These are phyloP conservation scores for Dasypogon diadema DNA, from an alignment of 2,888 invertebrate genomes.

Conservation along the genomic window DNA sequence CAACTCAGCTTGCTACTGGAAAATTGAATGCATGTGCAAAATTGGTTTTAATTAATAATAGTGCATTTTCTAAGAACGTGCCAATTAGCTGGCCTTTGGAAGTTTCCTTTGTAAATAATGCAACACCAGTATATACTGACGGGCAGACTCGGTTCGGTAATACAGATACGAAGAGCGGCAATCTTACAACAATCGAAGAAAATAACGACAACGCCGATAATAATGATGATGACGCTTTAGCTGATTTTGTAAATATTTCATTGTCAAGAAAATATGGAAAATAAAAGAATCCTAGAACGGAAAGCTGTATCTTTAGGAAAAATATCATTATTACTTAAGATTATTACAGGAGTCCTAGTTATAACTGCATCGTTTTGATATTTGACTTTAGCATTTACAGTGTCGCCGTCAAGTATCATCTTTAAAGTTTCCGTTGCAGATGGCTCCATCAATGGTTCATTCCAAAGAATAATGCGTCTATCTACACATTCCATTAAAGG, in stretches of 20 bases:
- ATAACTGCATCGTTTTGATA: not conserved
- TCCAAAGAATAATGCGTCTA: too few species aligned
- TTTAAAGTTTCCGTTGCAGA: not conserved
- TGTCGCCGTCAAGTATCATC: too few species aligned
- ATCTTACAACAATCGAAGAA: not conserved
- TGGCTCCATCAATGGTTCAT: not conserved
- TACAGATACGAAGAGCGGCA: not conserved
- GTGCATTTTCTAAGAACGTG: not conserved
- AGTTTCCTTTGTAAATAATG: not conserved
- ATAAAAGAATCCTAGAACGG: not conserved
- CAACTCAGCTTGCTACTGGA: constrained; percentile 34
- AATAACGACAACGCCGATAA: not conserved
- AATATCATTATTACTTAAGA: too few species aligned
- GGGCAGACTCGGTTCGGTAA: not conserved
- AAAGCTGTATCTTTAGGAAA: not conserved
- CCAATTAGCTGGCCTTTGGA: not conserved
- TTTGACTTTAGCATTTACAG: not conserved
- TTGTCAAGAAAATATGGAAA: not conserved
- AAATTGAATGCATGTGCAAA: not conserved
- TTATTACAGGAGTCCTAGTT: not conserved
- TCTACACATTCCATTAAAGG: not conserved
- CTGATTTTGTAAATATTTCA: not conserved
- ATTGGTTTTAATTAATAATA: not conserved
- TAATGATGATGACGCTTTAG: not conserved
- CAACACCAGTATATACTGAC: not conserved